phyloP scores from a whole-genome alignment of 2,113 vertebrate species.

The Caracal caracal region DNA sequence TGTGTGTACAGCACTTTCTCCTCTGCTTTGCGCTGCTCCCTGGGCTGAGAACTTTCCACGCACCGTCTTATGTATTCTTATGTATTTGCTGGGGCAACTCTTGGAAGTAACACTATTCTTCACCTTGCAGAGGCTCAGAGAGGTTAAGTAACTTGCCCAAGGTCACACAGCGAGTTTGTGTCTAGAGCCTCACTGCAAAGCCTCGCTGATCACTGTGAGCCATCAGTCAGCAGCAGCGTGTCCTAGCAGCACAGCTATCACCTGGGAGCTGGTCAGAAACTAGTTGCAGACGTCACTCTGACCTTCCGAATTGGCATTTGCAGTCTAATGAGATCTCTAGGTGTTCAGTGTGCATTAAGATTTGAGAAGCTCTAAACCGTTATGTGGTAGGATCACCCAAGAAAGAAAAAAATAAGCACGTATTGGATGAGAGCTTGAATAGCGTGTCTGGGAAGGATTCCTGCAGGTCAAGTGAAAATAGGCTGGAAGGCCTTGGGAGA shows the following conservation, averaged over 20 bases:
- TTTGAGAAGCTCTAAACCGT: not conserved
- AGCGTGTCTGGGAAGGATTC: not conserved
- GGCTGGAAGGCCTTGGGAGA: not conserved
- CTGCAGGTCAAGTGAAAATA: not conserved
- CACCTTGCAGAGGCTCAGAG: not conserved
- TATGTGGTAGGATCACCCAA: not conserved
- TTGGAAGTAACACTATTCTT: not conserved
- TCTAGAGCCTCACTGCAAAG: not conserved
- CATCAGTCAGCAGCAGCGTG: not conserved
- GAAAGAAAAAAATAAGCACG: not conserved
- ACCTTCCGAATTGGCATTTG: not conserved
- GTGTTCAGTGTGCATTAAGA: not conserved
- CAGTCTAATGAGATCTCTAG: not conserved
- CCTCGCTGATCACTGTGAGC: not conserved
- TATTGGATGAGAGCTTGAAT: not conserved
- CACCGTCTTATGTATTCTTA: not conserved
- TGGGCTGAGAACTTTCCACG: not conserved
- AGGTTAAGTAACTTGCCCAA: not conserved
- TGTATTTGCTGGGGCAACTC: not conserved
- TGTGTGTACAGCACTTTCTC: not conserved
- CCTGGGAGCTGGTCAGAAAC: not conserved
- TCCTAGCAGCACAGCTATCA: not conserved
- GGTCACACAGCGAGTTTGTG: not conserved
- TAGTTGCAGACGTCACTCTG: not conserved
- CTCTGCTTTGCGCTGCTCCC: not conserved